Evolutionary conservation across 2,113 vertebrate species (phyloP).

Genomic region (Microtus richardsoni): DNA sequence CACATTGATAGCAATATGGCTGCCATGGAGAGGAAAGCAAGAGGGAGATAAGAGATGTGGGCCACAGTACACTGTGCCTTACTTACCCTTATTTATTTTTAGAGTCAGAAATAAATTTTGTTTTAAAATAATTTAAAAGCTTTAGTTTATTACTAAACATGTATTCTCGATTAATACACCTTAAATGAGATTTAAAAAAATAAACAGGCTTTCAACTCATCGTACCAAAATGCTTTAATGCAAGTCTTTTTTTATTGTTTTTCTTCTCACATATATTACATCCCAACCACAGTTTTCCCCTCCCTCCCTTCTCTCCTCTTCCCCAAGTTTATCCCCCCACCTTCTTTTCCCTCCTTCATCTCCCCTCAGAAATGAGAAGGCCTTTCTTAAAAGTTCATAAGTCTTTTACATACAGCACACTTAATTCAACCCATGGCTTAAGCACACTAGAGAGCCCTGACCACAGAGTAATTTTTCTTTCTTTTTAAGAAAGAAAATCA

Average conservation of each 20-base stretch:
- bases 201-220: not conserved
- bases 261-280: not conserved
- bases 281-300: not conserved
- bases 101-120: constrained; percentile 36
- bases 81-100: not conserved
- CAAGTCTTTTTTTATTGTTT: not conserved
- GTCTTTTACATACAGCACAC: not conserved
- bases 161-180: not conserved
- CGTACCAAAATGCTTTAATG: not conserved
- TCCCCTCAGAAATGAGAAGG: not conserved
- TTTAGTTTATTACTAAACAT: not conserved
- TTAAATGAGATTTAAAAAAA: not conserved
- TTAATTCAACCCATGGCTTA: not conserved
- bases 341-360: not conserved
- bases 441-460: not conserved
- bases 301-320: not conserved
- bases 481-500: not conserved
- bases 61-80: not conserved
- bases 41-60: not conserved
- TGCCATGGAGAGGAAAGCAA: not conserved
- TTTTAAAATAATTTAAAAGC: not conserved
- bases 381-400: not conserved
- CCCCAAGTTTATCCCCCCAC: not conserved
- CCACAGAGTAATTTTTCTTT: not conserved
- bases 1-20: not conserved